Evolutionary conservation across 2,797 vertebrate genomes (phyloP).

Genomic region (Trachops cirrhosus): DNA sequence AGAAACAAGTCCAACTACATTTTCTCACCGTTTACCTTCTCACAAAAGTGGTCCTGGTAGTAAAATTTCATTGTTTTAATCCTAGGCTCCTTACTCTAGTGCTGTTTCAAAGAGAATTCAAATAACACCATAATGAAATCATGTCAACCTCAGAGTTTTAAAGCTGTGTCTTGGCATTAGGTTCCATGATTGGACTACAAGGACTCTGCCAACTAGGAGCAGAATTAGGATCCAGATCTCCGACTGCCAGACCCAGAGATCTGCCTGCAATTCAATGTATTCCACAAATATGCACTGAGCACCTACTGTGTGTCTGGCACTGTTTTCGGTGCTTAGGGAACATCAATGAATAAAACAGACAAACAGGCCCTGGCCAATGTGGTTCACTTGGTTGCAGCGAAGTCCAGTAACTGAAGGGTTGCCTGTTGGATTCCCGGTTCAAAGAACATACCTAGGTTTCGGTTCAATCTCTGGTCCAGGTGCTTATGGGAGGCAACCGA

Average conservation of each 20-base stretch:
- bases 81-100: background rate
- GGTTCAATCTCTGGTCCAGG: background rate
- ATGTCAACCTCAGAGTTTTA: background rate
- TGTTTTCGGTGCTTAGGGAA: background rate
- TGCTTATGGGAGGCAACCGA: background rate
- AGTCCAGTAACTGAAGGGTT: background rate
- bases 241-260: background rate
- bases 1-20: background rate
- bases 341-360: background rate
- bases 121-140: background rate
- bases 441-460: background rate
- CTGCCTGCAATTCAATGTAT: background rate
- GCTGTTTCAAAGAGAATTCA: background rate
- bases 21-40: background rate
- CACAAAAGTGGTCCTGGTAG: background rate
- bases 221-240: background rate
- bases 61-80: slow-evolving; percentile 21
- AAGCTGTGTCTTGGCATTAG: background rate
- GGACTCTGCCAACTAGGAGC: background rate
- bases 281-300: background rate
- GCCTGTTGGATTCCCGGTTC: background rate
- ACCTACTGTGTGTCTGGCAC: background rate
- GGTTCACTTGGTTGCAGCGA: background rate
- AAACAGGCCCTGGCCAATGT: background rate
- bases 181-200: background rate